phyloP scores from a whole-genome alignment of 2,888 invertebrate species.

The Seira ritae region DNA sequence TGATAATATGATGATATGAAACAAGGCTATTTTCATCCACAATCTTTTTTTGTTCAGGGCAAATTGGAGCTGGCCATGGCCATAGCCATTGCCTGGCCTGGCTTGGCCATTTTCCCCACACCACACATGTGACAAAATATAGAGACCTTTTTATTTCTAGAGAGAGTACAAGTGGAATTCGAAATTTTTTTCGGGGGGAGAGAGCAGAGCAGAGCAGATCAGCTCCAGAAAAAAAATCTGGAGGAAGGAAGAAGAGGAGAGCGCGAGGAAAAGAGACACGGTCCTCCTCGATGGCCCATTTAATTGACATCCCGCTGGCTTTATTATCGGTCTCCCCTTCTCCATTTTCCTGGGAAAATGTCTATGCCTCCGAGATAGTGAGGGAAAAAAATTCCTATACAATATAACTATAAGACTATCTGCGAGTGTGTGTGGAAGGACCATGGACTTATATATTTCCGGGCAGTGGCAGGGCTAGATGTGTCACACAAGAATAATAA shows the following conservation, averaged over 20 bases:
- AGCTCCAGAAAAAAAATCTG: too few relatives aligned
- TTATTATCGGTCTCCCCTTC: slow-evolving; percentile 26
- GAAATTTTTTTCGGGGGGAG: neutral
- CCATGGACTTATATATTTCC: too few relatives aligned
- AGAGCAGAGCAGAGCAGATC: too few relatives aligned
- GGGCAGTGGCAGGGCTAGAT: too few relatives aligned
- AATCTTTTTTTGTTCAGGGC: neutral
- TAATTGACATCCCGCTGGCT: slow-evolving; percentile 36
- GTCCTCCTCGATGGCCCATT: slow-evolving; percentile 29
- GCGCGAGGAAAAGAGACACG: neutral
- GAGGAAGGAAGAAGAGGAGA: neutral
- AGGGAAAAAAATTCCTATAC: too few relatives aligned
- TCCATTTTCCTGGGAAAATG: neutral
- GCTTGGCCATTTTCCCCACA: neutral
- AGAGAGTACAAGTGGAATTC: neutral
- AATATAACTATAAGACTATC: too few relatives aligned
- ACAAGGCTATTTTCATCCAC: neutral
- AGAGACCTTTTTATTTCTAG: neutral
- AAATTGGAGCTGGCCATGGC: slow-evolving; percentile 23
- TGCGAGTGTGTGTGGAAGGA: too few relatives aligned
- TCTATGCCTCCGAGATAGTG: neutral
- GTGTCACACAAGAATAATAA: neutral
- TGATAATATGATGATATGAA: neutral
- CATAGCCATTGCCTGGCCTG: too few relatives aligned
- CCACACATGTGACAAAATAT: slow-evolving; percentile 1